These are phyloP conservation scores for Pachyramphus minor DNA, from an alignment of 2,113 vertebrate genomes.

Conservation along the genomic window DNA sequence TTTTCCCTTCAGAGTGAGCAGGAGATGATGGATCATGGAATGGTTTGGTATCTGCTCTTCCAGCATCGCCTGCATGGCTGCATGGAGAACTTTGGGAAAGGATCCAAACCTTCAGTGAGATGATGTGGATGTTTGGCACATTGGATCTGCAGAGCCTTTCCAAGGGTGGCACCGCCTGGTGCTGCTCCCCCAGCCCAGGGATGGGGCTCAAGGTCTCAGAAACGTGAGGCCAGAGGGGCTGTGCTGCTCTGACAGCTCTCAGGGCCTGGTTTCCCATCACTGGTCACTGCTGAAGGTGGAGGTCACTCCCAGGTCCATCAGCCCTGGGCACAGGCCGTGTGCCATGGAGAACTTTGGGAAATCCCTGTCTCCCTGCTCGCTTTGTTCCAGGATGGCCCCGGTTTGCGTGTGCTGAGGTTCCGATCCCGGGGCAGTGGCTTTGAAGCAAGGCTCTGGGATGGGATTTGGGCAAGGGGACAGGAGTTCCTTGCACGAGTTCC, in stretches of 20 bases:
- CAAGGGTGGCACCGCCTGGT: not conserved
- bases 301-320: not conserved
- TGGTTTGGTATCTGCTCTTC: not conserved
- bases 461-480: not conserved
- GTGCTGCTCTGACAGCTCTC: not conserved
- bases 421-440: not conserved
- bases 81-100: too few relatives aligned
- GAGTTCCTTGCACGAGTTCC: not conserved
- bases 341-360: not conserved
- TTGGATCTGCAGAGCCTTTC: not conserved
- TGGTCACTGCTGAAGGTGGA: accelerated
- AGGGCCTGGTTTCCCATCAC: not conserved
- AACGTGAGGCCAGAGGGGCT: not conserved
- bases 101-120: not conserved
- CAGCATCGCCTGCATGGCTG: not conserved
- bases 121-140: not conserved
- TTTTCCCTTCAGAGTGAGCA: not conserved
- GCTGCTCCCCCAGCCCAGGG: not conserved
- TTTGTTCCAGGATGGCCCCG: not conserved
- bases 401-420: not conserved
- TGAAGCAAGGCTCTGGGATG: not conserved
- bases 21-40: not conserved
- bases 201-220: not conserved
- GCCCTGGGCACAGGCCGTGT: not conserved
- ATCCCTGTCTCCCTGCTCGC: not conserved